A percentile compares a stretch with the other conserved stretches of the same genome.
Conservation (phyloP, 2,888 invertebrate species). For the Octodonta nipae region DNA sequence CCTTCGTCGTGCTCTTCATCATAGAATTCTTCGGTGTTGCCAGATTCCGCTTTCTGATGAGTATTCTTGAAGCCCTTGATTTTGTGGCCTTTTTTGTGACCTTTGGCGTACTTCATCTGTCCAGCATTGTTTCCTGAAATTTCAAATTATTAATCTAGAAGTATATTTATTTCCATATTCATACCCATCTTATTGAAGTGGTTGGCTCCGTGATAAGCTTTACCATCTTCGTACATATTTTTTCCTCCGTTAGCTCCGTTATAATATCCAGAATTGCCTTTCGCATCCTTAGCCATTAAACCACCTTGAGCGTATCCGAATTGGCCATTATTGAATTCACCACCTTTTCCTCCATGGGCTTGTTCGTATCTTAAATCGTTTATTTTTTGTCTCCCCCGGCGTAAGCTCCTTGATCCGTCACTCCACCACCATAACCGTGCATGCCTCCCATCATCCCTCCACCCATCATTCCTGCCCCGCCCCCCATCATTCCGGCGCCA, state of each 20-base stretch:
- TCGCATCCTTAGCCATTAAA: conserved; percentile 31
- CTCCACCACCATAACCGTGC: conserved; percentile 12
- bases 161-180: too few relatives aligned
- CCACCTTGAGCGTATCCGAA: conserved; percentile 36
- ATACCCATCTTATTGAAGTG: conserved; percentile 45
- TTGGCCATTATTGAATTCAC: conserved; percentile 12
- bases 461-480: conserved; percentile 14
- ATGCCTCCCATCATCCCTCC: conserved; percentile 5
- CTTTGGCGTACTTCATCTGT: conserved; percentile 42
- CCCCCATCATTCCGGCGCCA: conserved; percentile 22
- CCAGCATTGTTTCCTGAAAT: conserved; percentile 40
- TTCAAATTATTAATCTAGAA: neutral
- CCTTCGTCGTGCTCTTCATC: conserved; percentile 53
- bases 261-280: conserved; percentile 40
- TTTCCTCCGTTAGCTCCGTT: conserved; percentile 45
- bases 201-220: conserved; percentile 44
- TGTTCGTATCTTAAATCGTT: conserved; percentile 12
- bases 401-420: conserved; percentile 11
- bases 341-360: conserved; percentile 12
- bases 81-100: conserved; percentile 50
- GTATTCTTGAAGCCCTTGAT: conserved; percentile 54
- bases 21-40: conserved; percentile 50
- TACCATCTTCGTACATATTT: conserved; percentile 45
- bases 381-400: conserved; percentile 13
- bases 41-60: conserved; percentile 52